Evolutionary conservation across 2,888 invertebrate genomes (phyloP), one percentile per base, ranked within the genome.

Genomic region (Acanthopleura granulata): DNA sequence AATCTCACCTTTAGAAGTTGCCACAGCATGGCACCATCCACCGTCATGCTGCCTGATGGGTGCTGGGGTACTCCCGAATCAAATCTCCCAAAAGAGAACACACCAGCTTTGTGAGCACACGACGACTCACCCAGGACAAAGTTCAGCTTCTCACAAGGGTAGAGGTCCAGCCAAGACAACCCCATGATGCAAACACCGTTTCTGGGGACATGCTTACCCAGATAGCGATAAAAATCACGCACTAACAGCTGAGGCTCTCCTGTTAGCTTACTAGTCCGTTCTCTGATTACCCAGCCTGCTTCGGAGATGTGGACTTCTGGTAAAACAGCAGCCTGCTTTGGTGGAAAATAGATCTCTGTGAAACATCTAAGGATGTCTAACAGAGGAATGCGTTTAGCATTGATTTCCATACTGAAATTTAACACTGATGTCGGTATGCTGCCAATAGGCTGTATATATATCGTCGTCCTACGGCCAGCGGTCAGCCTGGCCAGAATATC

Each of bases 121-220:
- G 85, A 83, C 1, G 88, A 86, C 77, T 89, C 84, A 1, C 89
- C 89, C 15, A 89, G 83, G 11, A 87, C 87, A 84, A 89, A 89
- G 73, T 89, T 89, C 73, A 86, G 79, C 61, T 86, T 83, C 74
- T 89, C 88, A 50, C 79, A 80, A 27, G 89, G 89, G 78, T 87
- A 89, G 11, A 89, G 81, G 76, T 89, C 89, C 16, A 88, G 87
- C 89, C 89, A 89, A 4, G 82, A 81, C 15, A 89, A 77, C n/a
- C 89, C 89, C 72, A 88, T 78, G 29, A 88, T 83, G 72, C 87
- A 85, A 71, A 81, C 80, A 3, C 85, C 87, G 82, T 88, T 84
- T 50, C 76, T 74, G 12, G 89, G 89, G 15, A 81, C 78, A 15
- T 80, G 71, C 40, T 77, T 82, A 51, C 81, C 76, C 29, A 89